A percentile compares a stretch with the other conserved stretches of the same genome.
These are phyloP conservation scores for Branchinecta lynchi DNA, from an alignment of 1,140 invertebrate genomes.

Conservation along the genomic window DNA sequence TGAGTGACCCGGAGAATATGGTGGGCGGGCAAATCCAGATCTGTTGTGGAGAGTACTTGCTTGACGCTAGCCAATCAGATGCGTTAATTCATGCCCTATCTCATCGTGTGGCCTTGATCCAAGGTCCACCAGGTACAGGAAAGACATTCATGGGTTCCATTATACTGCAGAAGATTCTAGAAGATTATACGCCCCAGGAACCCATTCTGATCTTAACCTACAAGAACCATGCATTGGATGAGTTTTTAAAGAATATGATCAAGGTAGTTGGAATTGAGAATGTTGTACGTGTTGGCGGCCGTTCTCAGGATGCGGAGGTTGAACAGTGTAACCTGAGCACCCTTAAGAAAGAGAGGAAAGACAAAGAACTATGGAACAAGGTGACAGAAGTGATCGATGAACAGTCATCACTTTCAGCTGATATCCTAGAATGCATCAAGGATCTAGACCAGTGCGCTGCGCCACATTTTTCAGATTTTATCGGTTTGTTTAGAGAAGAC, in stretches of 20 bases:
- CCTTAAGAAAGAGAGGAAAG: conserved; percentile 8
- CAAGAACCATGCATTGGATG: conserved; percentile 45
- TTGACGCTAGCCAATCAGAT: conserved; percentile 12
- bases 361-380: not conserved
- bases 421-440: not conserved
- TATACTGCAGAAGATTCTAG: conserved; percentile 27
- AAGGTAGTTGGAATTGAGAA: conserved; percentile 23
- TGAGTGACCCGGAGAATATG: not conserved
- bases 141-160: conserved; percentile 37
- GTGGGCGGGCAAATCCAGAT: not conserved
- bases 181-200: not conserved
- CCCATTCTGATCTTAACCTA: conserved; percentile 43
- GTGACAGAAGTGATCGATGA: conserved; percentile 13
- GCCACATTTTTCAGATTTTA: not conserved
- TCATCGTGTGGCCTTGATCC: conserved; percentile 32
- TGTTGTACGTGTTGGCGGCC: conserved; percentile 34
- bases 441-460: not conserved
- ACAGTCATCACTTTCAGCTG: not conserved
- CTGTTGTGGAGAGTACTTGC: not conserved
- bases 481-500: not conserved
- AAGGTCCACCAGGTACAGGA: conserved; percentile 42
- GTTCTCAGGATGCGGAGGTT: conserved; percentile 28
- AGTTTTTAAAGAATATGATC: conserved; percentile 39
- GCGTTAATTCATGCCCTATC: conserved; percentile 16
- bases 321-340: conserved; percentile 19